Base-by-base conservation (phyloP, 2,888 invertebrate species). In the Stenichneumon culpator region DNA sequence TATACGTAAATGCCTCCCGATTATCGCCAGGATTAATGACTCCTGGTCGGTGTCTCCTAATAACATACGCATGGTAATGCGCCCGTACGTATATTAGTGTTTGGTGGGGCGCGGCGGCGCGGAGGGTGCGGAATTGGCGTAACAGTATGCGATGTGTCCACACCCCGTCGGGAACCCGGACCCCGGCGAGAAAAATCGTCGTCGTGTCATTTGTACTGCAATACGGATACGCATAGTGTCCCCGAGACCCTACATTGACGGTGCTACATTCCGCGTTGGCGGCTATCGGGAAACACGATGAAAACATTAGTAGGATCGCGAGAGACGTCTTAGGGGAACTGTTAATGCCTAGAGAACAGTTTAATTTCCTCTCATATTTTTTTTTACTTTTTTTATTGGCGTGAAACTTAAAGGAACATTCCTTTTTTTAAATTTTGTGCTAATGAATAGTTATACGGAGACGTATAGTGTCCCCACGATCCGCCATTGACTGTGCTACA, bases 1-100 rank as follows among this genome's bases (percentile, higher is more conserved):
- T 86, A 77, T 69, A 82, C 75, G 82, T 85, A 86, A 87, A 87
- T 88, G 86, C 73, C 67, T 57, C 44, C 68, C 87, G 86, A 88
- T 88, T 87, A 87, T 88, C 83, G 75, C 73, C 65, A 75, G 67
- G 80, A 88, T 87, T 88, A 86, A 88, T 88, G 88, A 88, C 83
- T 78, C 50, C 72, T 54, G 68, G 36, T 86, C 80, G 67, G 74
- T 80, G 63, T 72, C 70, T 28, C 36, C 32, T 54, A 69, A 79
- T 80, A 73, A 80, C 63, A 73, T 60, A 80, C 65, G 82, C 82
- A 79, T 85, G 79, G 60, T 68, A 79, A 85, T 82, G 14, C 25
- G 63, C 79, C 75, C 72, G 6, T 28, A 50, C 69, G 44, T 75
- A 68, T 82, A 75, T 82, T 78, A 78, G 73, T 32, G 67, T 72